Conservation (phyloP, 2,888 invertebrate genomes). For the Gandaritis pyraliata region DNA sequence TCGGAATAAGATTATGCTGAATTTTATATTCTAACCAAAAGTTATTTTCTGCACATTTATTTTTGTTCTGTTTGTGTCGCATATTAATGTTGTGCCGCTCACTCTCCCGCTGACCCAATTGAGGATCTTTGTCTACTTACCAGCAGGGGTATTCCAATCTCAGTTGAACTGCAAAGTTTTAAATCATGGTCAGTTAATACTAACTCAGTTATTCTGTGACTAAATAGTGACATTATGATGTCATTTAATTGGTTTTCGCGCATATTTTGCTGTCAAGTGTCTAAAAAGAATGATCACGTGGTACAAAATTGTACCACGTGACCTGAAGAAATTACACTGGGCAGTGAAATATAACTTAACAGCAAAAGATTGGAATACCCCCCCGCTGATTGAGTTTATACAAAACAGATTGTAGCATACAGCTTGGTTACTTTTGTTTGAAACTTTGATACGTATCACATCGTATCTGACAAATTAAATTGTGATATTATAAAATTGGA, state of each 20-base stretch:
- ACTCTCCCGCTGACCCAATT: constrained; percentile 51
- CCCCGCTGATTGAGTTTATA: constrained; percentile 33
- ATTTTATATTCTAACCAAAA: constrained; percentile 14
- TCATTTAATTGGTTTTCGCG: too few relatives aligned
- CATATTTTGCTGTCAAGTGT: too few relatives aligned
- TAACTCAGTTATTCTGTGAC: too few relatives aligned
- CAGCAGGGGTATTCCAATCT: too few relatives aligned
- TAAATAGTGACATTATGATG: too few relatives aligned
- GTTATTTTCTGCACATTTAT: constrained; percentile 21
- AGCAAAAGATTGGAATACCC: too few relatives aligned
- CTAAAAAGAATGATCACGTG: too few relatives aligned
- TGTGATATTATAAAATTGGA: not conserved
- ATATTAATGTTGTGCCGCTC: constrained; percentile 45
- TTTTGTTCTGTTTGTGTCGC: constrained; percentile 42
- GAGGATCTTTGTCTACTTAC: constrained; percentile 42
- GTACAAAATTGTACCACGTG: too few relatives aligned
- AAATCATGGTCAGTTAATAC: too few relatives aligned
- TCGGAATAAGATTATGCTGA: constrained; percentile 19
- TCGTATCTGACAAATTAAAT: not conserved
- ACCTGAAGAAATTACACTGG: too few relatives aligned
- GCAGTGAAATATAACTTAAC: too few relatives aligned
- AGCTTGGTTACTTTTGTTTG: not conserved
- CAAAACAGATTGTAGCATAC: constrained; percentile 13
- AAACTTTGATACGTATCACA: constrained; percentile 1
- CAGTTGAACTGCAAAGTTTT: too few relatives aligned